phyloP scores from a whole-genome alignment of 2,797 vertebrate species.

The Rhynchonycteris naso region DNA sequence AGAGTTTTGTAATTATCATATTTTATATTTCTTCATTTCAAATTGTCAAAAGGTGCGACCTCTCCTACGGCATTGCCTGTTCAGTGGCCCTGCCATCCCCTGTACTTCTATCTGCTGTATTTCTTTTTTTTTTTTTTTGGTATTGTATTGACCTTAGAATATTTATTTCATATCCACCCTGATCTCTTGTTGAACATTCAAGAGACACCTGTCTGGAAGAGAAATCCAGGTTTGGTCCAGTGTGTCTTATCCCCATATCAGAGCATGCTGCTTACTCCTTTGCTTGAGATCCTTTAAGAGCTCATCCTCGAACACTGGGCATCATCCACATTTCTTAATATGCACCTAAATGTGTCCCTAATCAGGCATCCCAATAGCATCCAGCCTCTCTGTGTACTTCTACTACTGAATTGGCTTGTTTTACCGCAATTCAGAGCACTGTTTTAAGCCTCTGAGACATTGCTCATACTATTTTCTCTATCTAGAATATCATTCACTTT shows the following conservation, averaged over 20 bases:
- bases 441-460: not conserved
- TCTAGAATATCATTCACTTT: not conserved
- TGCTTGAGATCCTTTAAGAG: not conserved
- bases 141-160: not conserved
- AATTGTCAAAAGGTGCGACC: not conserved
- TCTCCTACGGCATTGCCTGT: not conserved
- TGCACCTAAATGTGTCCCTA: not conserved
- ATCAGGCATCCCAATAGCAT: not conserved
- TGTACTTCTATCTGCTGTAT: not conserved
- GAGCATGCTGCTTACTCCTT: not conserved
- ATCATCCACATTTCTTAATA: not conserved
- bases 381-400: not conserved
- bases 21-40: conserved; percentile 23
- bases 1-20: not conserved
- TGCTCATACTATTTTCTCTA: not conserved
- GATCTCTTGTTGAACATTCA: not conserved
- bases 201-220: not conserved
- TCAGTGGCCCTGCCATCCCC: not conserved
- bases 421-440: not conserved
- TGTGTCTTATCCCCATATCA: not conserved
- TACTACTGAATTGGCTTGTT: not conserved
- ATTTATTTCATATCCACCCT: not conserved
- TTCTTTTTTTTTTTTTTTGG: not conserved
- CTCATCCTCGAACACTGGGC: not conserved
- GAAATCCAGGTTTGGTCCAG: not conserved